Base-by-base conservation (phyloP, 2,113 vertebrate genomes). In the Morone chrysops region DNA sequence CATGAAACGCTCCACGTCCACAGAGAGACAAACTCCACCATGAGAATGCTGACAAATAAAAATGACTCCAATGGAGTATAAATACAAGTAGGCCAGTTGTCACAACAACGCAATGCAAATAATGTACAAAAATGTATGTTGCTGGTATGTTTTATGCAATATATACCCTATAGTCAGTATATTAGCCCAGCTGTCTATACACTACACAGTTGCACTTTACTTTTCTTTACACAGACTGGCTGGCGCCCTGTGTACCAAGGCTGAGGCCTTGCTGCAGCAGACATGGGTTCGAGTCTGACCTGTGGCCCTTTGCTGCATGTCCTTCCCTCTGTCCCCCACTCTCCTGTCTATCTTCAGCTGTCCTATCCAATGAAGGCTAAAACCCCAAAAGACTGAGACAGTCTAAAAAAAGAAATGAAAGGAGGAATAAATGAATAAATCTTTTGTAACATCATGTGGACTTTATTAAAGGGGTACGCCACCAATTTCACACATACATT, bases 1-100 rank as follows among this genome's bases (percentile, higher is more conserved):
- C 87, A 89, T 84, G 83, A 90, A 92, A 89, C 61, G 57, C 72
- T 85, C 59, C 70, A 8, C 45, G 67, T 86, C 84, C 88, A 43
- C 72, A 61, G 87, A 87, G 81, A 88, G 80, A 82, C 53, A 61
- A 68, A 75, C 76, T 80, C 70, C 82, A 50, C 66, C 12, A 54
- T 31, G 66, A 77, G 75, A 81, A 69, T 61, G 83, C 70, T 71
- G 83, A 87, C 85, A 83, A 87, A 85, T 54, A 67, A 84, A 83
- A 84, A 84, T 47, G 74, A 83, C 82, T 83, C 59, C 50, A 3
- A 12, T 62, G 41, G 63, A 85, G 72, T 59, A 85, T 59, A 71
- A 86, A 90, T 45, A 80, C 87, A 91, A 85, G 70, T 78, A 77
- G 87, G 75, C 47, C 82, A 70, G 50, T 61, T 78, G 85, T 80